Conservation (phyloP, 2,888 invertebrate species). For the Neoscelio sp. region DNA sequence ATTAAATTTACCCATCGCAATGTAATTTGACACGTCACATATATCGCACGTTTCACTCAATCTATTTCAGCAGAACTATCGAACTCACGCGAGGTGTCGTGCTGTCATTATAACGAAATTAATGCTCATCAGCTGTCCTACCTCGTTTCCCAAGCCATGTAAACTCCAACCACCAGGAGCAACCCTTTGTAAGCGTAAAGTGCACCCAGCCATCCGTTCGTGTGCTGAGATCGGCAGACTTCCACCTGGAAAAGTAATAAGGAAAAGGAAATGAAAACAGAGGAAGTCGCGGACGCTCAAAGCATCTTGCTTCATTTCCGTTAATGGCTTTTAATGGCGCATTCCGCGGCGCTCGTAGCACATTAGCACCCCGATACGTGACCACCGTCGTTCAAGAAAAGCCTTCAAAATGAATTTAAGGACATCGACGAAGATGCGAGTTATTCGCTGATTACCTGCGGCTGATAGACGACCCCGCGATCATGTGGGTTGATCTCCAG, state of each 20-base stretch:
- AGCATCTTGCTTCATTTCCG: slow-evolving; percentile 21
- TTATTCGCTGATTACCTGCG: slow-evolving; percentile 86
- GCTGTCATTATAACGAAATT: slow-evolving; percentile 27
- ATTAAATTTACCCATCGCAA: background rate
- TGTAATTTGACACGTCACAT: slow-evolving; percentile 19
- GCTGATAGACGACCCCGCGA: slow-evolving; percentile 93
- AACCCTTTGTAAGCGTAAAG: slow-evolving; percentile 96
- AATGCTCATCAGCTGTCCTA: slow-evolving; percentile 69
- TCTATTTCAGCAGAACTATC: slow-evolving; percentile 35
- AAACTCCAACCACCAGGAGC: slow-evolving; percentile 93
- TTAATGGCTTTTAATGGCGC: slow-evolving; percentile 36
- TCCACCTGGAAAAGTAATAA: slow-evolving; percentile 87
- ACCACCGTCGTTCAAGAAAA: background rate
- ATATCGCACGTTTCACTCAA: slow-evolving; percentile 25
- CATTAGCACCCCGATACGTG: slow-evolving; percentile 9
- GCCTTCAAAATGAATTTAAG: slow-evolving; percentile 40
- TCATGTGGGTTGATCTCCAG: slow-evolving; percentile 90
- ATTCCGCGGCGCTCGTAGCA: slow-evolving; percentile 3
- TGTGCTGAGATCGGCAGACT: slow-evolving; percentile 94
- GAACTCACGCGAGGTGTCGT: slow-evolving; percentile 30
- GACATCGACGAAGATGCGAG: slow-evolving; percentile 8
- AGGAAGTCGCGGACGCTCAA: slow-evolving; percentile 5
- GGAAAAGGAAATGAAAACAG: slow-evolving; percentile 20
- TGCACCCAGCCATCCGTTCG: slow-evolving; percentile 94
- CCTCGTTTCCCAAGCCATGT: slow-evolving; percentile 98